Evolutionary conservation across 2,797 vertebrate species (phyloP).

Genomic region (Luscinia luscinia): DNA sequence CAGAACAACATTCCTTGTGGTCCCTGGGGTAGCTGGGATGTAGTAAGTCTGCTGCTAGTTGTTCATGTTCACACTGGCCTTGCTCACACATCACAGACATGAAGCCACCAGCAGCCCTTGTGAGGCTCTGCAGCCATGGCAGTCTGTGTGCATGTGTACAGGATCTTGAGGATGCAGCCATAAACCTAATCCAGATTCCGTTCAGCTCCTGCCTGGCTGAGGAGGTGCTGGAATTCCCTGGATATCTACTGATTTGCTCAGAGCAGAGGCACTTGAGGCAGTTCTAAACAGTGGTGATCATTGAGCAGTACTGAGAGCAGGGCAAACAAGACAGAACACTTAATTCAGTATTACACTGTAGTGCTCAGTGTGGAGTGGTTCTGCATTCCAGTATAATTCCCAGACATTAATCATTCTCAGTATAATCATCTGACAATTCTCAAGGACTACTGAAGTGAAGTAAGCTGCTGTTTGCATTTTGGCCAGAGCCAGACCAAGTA

Average conservation of each 20-base stretch:
- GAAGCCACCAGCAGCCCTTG: background rate
- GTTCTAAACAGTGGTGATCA: background rate
- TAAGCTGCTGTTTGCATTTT: background rate
- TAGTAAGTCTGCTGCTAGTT: background rate
- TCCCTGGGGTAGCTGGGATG: background rate
- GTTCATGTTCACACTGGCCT: background rate
- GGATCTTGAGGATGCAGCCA: background rate
- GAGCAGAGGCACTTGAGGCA: background rate
- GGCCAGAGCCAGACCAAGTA: background rate
- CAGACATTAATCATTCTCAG: background rate
- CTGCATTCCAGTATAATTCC: background rate
- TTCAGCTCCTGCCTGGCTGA: background rate
- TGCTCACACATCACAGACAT: background rate
- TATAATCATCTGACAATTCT: background rate
- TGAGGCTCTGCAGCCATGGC: background rate
- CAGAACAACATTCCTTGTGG: background rate
- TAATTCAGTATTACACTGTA: background rate
- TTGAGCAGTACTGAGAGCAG: background rate
- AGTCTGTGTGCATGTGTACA: background rate
- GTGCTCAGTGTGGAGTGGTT: fast-evolving
- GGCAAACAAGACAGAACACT: background rate
- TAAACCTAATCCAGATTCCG: background rate
- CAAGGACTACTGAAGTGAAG: background rate
- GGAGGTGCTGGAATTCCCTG: background rate
- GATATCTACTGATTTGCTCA: background rate